phyloP scores from a whole-genome alignment of 2,888 invertebrate species.

The Embidobia sp. region DNA sequence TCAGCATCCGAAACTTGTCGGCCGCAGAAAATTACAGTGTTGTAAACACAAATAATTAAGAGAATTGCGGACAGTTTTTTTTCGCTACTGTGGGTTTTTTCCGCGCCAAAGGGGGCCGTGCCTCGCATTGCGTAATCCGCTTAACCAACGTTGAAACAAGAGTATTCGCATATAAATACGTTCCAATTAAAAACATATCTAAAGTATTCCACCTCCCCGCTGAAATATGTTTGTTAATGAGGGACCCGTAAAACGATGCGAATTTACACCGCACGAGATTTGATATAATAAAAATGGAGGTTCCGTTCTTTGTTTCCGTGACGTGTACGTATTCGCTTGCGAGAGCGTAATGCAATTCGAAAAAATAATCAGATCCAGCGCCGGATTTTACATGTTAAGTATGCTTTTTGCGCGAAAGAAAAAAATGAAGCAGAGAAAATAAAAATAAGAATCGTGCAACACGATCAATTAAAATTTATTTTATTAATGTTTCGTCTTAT shows the following conservation, averaged over 20 bases:
- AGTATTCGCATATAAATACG: slow-evolving; percentile 10
- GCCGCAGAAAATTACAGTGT: slow-evolving; percentile 10
- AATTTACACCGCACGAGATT: slow-evolving; percentile 8
- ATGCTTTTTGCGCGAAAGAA: neutral
- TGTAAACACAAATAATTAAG: slow-evolving; percentile 20
- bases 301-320: neutral
- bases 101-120: neutral
- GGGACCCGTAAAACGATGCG: neutral
- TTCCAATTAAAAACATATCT: slow-evolving; percentile 37
- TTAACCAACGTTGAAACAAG: slow-evolving; percentile 6
- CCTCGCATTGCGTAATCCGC: slow-evolving; percentile 29
- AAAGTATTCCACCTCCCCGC: slow-evolving; percentile 5
- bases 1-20: slow-evolving; percentile 1
- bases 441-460: no score
- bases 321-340: slow-evolving; percentile 1
- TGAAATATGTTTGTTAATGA: slow-evolving; percentile 34
- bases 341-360: neutral
- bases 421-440: no score
- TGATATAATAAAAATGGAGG: slow-evolving; percentile 15
- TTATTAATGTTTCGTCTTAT: no score
- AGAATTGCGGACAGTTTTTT: slow-evolving; percentile 11
- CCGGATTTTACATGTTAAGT: neutral
- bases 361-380: slow-evolving; percentile 15
- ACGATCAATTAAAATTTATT: no score
- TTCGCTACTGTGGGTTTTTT: neutral